A percentile compares a stretch with the other conserved stretches of the same genome.
These are phyloP conservation scores for Eurosta solidaginis DNA, from an alignment of 1,140 invertebrate genomes.

Conservation along the genomic window DNA sequence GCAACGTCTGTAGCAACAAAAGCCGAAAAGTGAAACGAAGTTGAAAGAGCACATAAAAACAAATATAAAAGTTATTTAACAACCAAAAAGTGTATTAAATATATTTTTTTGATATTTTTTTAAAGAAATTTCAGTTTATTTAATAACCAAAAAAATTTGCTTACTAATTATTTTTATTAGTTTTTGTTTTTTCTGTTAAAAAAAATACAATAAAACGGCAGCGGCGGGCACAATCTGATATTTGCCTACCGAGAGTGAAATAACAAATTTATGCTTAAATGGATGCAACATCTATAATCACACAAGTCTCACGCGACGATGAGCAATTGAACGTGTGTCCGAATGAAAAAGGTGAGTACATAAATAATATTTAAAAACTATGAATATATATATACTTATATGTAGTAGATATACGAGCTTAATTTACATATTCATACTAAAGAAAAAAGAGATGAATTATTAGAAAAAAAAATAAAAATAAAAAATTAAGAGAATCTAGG, in stretches of 20 bases:
- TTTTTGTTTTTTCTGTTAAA: not conserved
- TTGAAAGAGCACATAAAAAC: not conserved
- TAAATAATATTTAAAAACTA: not conserved
- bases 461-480: not conserved
- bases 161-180: not conserved
- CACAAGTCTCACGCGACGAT: conserved; percentile 95
- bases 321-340: conserved; percentile 90
- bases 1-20: not conserved
- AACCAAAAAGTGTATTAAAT: not conserved
- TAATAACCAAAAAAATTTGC: not conserved
- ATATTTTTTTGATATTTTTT: not conserved
- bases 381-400: too few species aligned
- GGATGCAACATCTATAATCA: conserved; percentile 98
- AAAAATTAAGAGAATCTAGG: not conserved
- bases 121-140: not conserved
- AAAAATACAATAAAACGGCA: not conserved
- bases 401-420: too few species aligned
- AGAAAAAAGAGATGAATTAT: too few species aligned
- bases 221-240: not conserved
- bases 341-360: conserved; percentile 84
- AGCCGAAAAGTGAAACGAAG: conserved; percentile 4
- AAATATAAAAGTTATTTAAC: not conserved
- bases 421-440: too few species aligned
- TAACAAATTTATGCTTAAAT: conserved; percentile 74
- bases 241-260: conserved; percentile 14